A percentile compares a stretch with the other conserved stretches of the same genome.
Evolutionary conservation across 2,888 invertebrate genomes (phyloP).

Genomic region (Poecilobothrus nobilitatus): DNA sequence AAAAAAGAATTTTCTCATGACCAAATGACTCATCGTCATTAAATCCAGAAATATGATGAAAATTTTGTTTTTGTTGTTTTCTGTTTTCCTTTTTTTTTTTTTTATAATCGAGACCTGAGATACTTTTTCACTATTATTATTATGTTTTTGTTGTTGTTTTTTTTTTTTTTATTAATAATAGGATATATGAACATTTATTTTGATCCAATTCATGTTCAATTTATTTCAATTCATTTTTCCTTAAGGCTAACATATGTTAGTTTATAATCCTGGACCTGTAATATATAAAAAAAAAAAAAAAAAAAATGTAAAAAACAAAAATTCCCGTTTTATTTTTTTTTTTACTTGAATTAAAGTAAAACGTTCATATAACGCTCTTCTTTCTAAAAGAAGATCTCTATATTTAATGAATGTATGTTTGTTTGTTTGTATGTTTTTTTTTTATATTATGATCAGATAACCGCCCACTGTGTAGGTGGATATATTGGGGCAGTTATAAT

Average conservation of each 20-base stretch:
- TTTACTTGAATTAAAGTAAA: no score
- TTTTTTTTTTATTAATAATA: not conserved
- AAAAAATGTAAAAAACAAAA: no score
- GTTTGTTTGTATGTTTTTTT: not conserved
- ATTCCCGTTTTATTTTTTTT: no score
- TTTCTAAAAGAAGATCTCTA: no score
- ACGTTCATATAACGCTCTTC: no score
- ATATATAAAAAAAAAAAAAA: no score
- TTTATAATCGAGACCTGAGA: not conserved
- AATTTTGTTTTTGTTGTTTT: not conserved
- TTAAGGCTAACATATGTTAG: slow-evolving; percentile 1
- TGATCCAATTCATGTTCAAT: slow-evolving; percentile 6
- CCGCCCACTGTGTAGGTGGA: slow-evolving; percentile 25
- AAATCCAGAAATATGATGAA: not conserved
- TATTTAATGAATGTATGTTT: no score
- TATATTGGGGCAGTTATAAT: slow-evolving; percentile 24
- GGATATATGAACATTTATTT: not conserved
- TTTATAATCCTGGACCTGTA: not conserved
- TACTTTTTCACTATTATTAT: not conserved
- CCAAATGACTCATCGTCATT: slow-evolving; percentile 4
- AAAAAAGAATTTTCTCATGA: not conserved
- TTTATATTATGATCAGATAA: slow-evolving; percentile 2
- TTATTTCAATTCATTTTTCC: slow-evolving; percentile 1
- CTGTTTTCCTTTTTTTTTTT: no score
- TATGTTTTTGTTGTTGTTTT: not conserved